These are phyloP conservation scores for Empidonax traillii DNA, from an alignment of 2,113 vertebrate genomes.

Conservation along the genomic window DNA sequence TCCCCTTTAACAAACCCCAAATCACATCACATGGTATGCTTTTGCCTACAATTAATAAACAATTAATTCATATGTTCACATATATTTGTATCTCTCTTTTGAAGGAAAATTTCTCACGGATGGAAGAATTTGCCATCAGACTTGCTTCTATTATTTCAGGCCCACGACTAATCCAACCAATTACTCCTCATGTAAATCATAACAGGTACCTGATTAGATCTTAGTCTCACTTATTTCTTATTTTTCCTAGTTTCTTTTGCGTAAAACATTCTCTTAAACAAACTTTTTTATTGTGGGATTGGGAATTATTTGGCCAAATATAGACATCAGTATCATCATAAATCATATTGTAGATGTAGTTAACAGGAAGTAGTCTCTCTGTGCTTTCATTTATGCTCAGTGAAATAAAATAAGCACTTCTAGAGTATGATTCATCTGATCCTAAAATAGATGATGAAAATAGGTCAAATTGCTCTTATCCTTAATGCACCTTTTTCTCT, in stretches of 20 bases:
- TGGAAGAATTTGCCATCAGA: background rate
- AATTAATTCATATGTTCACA: background rate
- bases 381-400: background rate
- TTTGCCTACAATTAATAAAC: conserved; percentile 27
- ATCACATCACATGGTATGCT: background rate
- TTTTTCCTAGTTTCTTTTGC: background rate
- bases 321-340: background rate
- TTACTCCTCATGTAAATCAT: background rate
- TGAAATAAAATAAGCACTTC: conserved; percentile 8
- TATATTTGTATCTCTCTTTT: background rate
- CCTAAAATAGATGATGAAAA: background rate
- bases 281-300: background rate
- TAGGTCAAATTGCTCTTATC: background rate
- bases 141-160: background rate
- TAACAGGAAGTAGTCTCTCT: background rate
- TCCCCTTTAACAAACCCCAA: conserved; percentile 10
- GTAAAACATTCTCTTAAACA: background rate
- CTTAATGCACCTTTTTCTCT: background rate
- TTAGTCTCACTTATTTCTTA: background rate
- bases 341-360: background rate
- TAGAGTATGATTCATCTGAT: background rate
- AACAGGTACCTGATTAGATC: background rate
- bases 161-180: background rate
- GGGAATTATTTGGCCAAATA: background rate
- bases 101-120: background rate